These are phyloP conservation scores for Phylloscopus collybita DNA, from an alignment of 2,797 vertebrate genomes.

Conservation along the genomic window DNA sequence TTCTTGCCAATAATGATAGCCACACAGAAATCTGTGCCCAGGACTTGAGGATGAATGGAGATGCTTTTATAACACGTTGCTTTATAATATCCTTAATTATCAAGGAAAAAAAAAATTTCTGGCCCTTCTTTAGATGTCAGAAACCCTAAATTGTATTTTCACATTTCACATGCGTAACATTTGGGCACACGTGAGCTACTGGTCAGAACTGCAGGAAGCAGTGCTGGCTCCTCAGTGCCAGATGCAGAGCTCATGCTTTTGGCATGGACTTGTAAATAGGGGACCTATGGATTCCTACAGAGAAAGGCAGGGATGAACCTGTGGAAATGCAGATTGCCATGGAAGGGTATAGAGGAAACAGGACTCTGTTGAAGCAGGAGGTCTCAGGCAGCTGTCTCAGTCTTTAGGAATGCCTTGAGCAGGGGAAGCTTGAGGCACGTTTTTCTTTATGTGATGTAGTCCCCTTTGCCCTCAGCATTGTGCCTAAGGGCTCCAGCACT, in stretches of 20 bases:
- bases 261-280: background rate
- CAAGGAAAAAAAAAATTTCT: background rate
- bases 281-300: background rate
- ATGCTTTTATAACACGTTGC: background rate
- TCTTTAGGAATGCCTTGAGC: background rate
- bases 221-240: background rate
- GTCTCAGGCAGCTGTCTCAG: background rate
- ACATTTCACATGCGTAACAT: background rate
- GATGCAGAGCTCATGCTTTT: background rate
- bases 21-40: background rate
- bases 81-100: background rate
- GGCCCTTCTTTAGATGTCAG: background rate
- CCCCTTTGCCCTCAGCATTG: background rate
- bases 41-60: background rate
- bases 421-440: background rate
- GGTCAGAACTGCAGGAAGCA: background rate
- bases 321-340: background rate
- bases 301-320: background rate
- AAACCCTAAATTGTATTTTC: background rate
- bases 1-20: background rate
- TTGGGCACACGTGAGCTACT: background rate
- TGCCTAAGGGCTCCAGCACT: background rate
- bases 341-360: background rate
- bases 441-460: background rate
- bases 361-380: background rate